Percentiles rank a stretch among this genome's conserved stretches.
Evolutionary conservation across 2,797 vertebrate genomes (phyloP).

Genomic region (Acomys russatus): DNA sequence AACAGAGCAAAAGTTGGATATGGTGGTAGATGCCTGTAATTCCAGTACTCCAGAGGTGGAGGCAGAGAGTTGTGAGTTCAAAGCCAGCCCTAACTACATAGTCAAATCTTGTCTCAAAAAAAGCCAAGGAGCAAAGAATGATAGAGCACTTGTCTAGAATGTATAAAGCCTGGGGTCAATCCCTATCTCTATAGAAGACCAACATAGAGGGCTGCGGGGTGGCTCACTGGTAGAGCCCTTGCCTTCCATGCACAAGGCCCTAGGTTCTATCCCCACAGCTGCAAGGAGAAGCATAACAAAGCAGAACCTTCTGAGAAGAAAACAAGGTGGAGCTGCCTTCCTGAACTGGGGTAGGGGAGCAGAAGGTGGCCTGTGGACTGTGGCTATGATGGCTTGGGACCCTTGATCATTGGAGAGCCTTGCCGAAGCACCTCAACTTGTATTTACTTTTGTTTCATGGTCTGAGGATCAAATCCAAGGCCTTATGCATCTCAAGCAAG

Average conservation of each 20-base stretch:
- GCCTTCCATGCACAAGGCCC: not conserved
- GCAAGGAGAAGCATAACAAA: not conserved
- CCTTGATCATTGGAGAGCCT: not conserved
- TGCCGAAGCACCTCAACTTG: not conserved
- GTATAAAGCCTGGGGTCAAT: not conserved
- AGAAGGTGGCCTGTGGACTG: fast-evolving
- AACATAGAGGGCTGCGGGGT: not conserved
- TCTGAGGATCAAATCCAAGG: not conserved
- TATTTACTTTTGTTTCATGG: not conserved
- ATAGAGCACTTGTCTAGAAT: too few species aligned
- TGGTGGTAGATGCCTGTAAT: not conserved
- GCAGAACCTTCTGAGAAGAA: not conserved
- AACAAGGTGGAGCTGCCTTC: not conserved
- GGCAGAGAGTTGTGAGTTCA: not conserved
- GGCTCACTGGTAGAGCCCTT: not conserved
- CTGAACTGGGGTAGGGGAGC: fast-evolving
- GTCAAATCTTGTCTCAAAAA: not conserved
- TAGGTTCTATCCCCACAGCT: not conserved
- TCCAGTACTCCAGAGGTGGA: not conserved
- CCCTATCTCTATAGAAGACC: not conserved
- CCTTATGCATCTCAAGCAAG: not conserved
- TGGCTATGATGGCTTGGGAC: not conserved
- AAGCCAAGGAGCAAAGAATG: not conserved
- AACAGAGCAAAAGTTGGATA: not conserved
- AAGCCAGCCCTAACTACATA: not conserved